Evolutionary conservation across 1,140 invertebrate genomes (phyloP).

Genomic region (Melanaphis sacchari): DNA sequence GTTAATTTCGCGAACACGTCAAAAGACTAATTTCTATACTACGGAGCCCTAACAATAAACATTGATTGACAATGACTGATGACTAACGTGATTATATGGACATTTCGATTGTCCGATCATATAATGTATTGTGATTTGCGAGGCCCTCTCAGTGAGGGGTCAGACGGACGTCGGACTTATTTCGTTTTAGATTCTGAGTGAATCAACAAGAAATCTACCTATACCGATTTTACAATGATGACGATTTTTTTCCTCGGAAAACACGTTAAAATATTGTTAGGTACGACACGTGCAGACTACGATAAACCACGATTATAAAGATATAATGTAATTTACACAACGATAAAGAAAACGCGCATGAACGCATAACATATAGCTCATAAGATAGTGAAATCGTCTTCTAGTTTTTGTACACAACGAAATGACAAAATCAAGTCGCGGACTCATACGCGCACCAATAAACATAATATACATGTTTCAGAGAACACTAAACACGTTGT

Average conservation of each 20-base stretch:
- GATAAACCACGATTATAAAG: neutral
- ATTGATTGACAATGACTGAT: slow-evolving; percentile 6
- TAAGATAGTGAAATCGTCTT: neutral
- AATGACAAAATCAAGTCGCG: neutral
- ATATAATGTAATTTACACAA: neutral
- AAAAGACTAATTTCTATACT: neutral
- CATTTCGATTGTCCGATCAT: neutral
- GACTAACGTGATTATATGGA: neutral
- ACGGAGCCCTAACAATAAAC: neutral
- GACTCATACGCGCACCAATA: neutral
- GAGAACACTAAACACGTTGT: neutral
- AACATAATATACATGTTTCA: neutral
- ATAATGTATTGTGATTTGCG: neutral
- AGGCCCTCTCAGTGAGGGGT: neutral
- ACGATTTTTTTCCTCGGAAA: neutral
- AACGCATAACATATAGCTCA: neutral
- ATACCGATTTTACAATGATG: neutral
- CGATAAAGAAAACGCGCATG: neutral
- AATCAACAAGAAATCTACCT: neutral
- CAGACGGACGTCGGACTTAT: neutral
- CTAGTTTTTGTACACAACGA: neutral
- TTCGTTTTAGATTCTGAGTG: neutral
- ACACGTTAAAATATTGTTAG: neutral
- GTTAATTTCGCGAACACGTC: neutral
- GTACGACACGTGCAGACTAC: neutral